Evolutionary conservation across 2,888 invertebrate genomes (phyloP).

Genomic region (Girardia tigrina): DNA sequence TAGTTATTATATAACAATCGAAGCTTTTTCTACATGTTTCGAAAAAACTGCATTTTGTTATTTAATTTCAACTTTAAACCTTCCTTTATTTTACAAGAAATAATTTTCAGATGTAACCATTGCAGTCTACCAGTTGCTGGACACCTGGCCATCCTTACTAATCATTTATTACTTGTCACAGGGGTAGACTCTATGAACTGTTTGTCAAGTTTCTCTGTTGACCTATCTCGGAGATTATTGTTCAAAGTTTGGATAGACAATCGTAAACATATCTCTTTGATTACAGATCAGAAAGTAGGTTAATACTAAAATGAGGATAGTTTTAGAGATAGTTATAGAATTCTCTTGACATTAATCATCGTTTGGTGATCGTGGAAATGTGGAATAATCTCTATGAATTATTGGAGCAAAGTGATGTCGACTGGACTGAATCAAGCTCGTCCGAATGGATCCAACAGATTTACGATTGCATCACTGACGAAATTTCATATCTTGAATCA

Average conservation of each 20-base stretch:
- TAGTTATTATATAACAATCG: too few relatives aligned
- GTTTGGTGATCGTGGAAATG: background rate
- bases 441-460: background rate
- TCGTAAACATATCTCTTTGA: background rate
- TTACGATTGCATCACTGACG: background rate
- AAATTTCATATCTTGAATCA: background rate
- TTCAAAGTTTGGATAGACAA: background rate
- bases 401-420: background rate
- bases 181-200: background rate
- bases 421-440: background rate
- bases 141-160: background rate
- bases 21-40: too few relatives aligned
- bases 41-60: too few relatives aligned
- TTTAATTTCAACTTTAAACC: too few relatives aligned
- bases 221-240: background rate
- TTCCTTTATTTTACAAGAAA: too few relatives aligned
- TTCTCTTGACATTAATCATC: background rate
- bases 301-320: background rate
- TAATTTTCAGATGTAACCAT: too few relatives aligned
- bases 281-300: background rate
- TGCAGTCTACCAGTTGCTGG: too few relatives aligned
- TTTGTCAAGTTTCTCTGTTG: background rate
- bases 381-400: background rate
- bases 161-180: background rate
- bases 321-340: background rate